Percentiles rank a stretch among this genome's conserved stretches.
Conservation (phyloP, 2,797 vertebrate genomes). For the Clarias platycephalus region DNA sequence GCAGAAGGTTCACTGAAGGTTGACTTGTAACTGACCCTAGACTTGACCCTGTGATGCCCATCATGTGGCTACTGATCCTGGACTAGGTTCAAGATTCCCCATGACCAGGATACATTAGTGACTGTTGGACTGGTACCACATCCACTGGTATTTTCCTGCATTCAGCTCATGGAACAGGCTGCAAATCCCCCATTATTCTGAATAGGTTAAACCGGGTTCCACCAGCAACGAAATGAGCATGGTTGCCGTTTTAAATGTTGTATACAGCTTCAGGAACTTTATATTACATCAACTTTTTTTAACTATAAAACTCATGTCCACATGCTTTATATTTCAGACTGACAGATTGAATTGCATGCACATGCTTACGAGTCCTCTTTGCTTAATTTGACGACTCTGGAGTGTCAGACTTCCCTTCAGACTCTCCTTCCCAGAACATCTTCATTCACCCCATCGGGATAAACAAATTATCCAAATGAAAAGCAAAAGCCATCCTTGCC, state of each 20-base stretch:
- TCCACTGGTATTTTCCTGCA: not conserved
- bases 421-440: constrained; percentile 67
- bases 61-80: not conserved
- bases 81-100: not conserved
- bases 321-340: constrained; percentile 71
- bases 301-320: constrained; percentile 59
- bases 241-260: not conserved
- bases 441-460: constrained; percentile 70
- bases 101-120: not conserved
- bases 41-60: not conserved
- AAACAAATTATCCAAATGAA: constrained; percentile 90
- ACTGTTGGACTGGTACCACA: not conserved
- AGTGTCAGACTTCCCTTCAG: constrained; percentile 70
- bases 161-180: not conserved
- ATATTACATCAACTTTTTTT: constrained; percentile 10
- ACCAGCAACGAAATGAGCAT: not conserved
- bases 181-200: not conserved
- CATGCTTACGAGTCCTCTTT: constrained; percentile 69
- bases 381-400: constrained; percentile 71
- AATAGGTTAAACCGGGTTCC: not conserved
- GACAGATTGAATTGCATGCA: constrained; percentile 78
- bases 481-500: constrained; percentile 69
- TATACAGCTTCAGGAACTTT: not conserved
- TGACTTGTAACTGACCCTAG: not conserved
- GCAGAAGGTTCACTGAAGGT: not conserved